Evolutionary conservation across 2,797 vertebrate genomes (phyloP), one percentile per base, ranked within the genome.

Genomic region (Pteropus rufus): DNA sequence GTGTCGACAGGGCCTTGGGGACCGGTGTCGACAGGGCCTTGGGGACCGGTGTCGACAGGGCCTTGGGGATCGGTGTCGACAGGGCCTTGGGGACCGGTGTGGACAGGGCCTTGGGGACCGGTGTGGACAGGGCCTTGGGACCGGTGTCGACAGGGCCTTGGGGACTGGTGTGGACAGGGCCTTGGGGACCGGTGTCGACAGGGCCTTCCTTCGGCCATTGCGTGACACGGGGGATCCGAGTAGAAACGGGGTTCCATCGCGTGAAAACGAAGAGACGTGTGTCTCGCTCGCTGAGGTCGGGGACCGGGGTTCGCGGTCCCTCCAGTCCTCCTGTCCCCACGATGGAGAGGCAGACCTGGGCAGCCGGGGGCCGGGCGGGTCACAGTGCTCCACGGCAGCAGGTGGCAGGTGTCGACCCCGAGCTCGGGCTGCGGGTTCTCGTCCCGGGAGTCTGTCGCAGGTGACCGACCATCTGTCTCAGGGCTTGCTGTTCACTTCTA

Each of bases 261-360:
- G 44, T 11, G 3, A 6, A 41, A n/a, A 9, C 3, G 31, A 23
- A 81, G 52, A n/a, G 23, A 58, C 0, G 3, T 75, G 52, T 34
- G 24, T 39, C n/a, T 31, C 24, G 41, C 29, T 10, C 44, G 2
- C 36, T 14, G 46, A 3, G 5, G 14, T 1, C 3, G 24, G 82
- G 19, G 62, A 7, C 52, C 1, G 29, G 11, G 56, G 23, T 10
- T 16, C 5, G 46, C 2, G 0, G 21, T 64, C 3, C 6, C 9
- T 39, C 4, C 5, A 5, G 4, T 0, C 0, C 4, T 8, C 2
- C 2, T 1, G 10, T 31, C 14, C 1, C 5, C 56, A 46, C 0
- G 5, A 5, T 5, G 12, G 75, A 14, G 7, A 34, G 0, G 3
- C 3, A 10, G 4, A 1, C 18, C 23, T 0, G 14, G 70, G 11